These are phyloP conservation scores for Drosophila kurseongensis DNA, from an alignment of 1,140 invertebrate species.

Conservation along the genomic window DNA sequence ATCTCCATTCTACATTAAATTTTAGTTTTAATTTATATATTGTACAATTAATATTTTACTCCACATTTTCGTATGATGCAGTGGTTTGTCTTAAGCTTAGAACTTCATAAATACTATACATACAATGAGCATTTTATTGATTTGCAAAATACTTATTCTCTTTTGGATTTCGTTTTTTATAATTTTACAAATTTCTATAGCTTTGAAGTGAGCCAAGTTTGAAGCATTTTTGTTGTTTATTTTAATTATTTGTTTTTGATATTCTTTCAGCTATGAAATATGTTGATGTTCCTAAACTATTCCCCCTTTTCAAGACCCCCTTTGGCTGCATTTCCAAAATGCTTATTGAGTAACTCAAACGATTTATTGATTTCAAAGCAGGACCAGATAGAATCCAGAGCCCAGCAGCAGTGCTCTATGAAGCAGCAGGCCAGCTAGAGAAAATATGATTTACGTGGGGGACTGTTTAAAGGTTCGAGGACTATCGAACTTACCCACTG, in stretches of 20 bases:
- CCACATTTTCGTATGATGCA: neutral
- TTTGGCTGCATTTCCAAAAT: conserved; percentile 81
- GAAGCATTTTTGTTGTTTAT: conserved; percentile 41
- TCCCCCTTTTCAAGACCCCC: conserved; percentile 55
- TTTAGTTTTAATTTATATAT: conserved; percentile 3
- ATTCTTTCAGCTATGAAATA: conserved; percentile 60
- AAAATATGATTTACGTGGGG: conserved; percentile 14
- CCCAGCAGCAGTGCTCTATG: conserved; percentile 38
- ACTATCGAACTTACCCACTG: conserved; percentile 57
- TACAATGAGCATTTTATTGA: conserved; percentile 71
- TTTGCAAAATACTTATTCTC: conserved; percentile 37
- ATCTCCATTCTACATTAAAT: neutral
- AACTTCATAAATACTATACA: conserved; percentile 58
- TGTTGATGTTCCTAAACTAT: conserved; percentile 54
- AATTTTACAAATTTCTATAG: conserved; percentile 54
- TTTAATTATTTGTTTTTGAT: conserved; percentile 37
- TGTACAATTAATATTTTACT: conserved; percentile 20
- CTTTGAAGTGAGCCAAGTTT: conserved; percentile 41
- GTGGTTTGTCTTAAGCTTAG: conserved; percentile 26
- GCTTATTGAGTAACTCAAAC: conserved; percentile 53
- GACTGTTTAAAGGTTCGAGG: neutral
- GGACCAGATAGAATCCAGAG: conserved; percentile 42
- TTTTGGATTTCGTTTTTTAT: conserved; percentile 8
- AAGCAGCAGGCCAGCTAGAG: conserved; percentile 37
- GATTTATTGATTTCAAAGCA: conserved; percentile 74